Evolutionary conservation across 2,888 invertebrate species (phyloP), one percentile per base, ranked within the genome.

Genomic region (Trissoscelio sp.): DNA sequence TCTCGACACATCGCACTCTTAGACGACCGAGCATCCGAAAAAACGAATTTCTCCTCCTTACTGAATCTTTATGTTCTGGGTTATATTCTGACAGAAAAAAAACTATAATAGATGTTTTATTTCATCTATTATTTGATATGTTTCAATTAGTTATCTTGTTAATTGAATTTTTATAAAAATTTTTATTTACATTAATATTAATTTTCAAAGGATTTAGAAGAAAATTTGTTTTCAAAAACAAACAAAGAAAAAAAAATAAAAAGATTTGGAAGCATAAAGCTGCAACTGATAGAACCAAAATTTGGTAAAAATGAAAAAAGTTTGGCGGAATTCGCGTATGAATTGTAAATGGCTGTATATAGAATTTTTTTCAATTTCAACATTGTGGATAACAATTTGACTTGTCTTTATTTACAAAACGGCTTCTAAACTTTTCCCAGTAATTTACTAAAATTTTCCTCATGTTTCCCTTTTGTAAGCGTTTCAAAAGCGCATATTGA

Each of bases 391-490:
- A 51, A 66, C 39, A 48, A 66, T 66, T 37, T 51, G 37, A 37
- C 48, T 48, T 22, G 64, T 31, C 48, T 37, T 20, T 51, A 64
- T 48, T 51, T 51, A 37, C 37, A 62, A 62, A 31, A 46, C 20
- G 22, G 5, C 37, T 12, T 51, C 12, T 12, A 48, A 64, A 48
- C 22, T 64, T 64, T 48, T 22, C 6, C 12, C 11, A 37, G 48
- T 64, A 64, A 64, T 64, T 48, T 48, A 48, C 34, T 64, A 11
- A 64, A 64, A 48, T 64, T 22, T 22, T 22, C 37, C 34, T 64
- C 64, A 12, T 51, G 48, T 64, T 64, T 64, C 14, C 9, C 48
- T 64, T 64, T 51, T 48, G 51, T 64, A 22, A 48, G 37, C 37
- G 14, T 22, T 64, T 64, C 64, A 12, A 37, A 20, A 48, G 51